phyloP scores from a whole-genome alignment of 2,888 invertebrate species.

The Conops quadrifasciatus region DNA sequence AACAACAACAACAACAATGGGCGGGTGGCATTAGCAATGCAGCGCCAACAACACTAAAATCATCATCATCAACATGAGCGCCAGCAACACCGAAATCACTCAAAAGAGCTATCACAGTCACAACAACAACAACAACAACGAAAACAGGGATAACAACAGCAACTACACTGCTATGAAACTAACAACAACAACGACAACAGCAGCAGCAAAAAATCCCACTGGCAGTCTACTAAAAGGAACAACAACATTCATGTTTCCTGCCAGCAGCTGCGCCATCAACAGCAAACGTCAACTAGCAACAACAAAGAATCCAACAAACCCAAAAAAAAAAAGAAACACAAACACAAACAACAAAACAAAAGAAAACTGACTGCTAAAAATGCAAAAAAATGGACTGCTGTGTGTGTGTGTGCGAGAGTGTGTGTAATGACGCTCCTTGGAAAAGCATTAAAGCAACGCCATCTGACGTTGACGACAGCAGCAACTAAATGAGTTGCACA shows the following conservation, averaged over 20 bases:
- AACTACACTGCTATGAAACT: neutral
- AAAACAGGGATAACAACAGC: constrained; percentile 10
- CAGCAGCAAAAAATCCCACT: neutral
- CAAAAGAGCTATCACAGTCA: neutral
- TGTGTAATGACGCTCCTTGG: too few species aligned
- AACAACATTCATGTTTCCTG: constrained; percentile 16
- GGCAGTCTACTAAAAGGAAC: neutral
- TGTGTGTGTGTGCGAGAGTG: neutral
- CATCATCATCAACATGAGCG: too few species aligned
- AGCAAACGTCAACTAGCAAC: neutral
- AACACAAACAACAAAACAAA: constrained; percentile 1
- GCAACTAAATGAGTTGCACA: constrained; percentile 33
- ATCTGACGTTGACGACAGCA: constrained; percentile 3
- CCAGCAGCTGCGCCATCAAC: neutral
- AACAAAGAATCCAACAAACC: neutral
- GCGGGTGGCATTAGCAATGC: constrained; percentile 1
- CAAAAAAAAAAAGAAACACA: too few species aligned
- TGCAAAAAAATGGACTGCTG: constrained; percentile 1
- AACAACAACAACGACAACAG: neutral
- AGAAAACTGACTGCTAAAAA: constrained; percentile 15
- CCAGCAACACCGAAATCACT: too few species aligned
- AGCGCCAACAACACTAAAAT: constrained; percentile 8
- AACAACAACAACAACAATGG: neutral
- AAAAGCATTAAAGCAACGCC: neutral
- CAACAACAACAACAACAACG: constrained; percentile 22